Evolutionary conservation across 2,113 vertebrate genomes (phyloP).

Genomic region (Cephalophus harveyi): DNA sequence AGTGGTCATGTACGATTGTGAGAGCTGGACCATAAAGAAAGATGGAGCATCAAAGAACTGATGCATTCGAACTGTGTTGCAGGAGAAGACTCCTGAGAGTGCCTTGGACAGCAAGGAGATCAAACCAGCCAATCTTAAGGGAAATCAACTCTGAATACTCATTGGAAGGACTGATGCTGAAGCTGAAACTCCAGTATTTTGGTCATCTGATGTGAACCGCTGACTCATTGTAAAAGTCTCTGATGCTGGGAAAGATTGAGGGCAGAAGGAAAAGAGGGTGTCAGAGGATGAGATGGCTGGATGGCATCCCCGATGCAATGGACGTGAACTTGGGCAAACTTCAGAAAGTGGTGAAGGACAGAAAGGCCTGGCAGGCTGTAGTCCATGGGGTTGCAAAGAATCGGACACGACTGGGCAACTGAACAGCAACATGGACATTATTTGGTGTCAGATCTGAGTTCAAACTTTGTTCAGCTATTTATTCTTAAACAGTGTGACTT

Average conservation of each 20-base stretch:
- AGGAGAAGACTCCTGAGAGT: not conserved
- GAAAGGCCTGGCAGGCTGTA: not conserved
- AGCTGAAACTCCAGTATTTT: not conserved
- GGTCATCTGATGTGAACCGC: not conserved
- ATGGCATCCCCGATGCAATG: not conserved
- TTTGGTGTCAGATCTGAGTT: not conserved
- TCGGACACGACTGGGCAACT: rapidly evolving
- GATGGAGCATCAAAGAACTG: not conserved
- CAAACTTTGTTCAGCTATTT: too few species aligned
- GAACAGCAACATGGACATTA: not conserved
- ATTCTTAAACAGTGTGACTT: not conserved
- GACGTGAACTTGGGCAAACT: not conserved
- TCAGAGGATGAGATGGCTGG: not conserved
- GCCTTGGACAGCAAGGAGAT: not conserved
- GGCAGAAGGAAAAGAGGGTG: not conserved
- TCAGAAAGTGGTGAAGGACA: not conserved
- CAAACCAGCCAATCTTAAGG: not conserved
- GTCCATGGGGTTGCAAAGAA: not conserved
- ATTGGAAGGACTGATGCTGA: not conserved
- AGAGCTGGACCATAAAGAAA: not conserved
- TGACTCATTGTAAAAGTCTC: not conserved
- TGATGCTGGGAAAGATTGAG: not conserved
- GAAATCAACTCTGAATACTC: not conserved
- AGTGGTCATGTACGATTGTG: not conserved
- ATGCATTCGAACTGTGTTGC: not conserved